Base-by-base conservation (phyloP, 1,140 invertebrate genomes). In the Matsumurasca onukii region DNA sequence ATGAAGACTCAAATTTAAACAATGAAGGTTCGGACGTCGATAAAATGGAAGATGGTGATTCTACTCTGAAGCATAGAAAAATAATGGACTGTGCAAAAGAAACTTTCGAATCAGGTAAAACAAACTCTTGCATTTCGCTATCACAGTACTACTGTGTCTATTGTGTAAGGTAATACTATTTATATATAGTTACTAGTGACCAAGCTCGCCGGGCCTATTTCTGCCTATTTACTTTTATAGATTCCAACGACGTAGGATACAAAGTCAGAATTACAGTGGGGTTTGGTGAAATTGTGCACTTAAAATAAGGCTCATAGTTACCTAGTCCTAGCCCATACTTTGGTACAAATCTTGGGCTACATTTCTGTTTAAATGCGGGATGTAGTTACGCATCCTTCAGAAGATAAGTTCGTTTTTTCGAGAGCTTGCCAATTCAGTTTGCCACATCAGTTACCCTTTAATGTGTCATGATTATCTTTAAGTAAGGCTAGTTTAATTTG, bases 31-130 rank as follows among this genome's bases (percentile, higher is more conserved):
- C 55, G 30, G 55, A 59, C 25, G 55, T 59, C 55, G 55, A 59
- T 59, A 59, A 59, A 59, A 22, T 27, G 25, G 55, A 59, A n/a
- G 48, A 70, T 31, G 66, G 45, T 71, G 67, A 68, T 48, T 31
- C 45, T 20, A 68, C 59, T 68, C 45, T 69, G 45, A 39, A 80
- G 73, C 79, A 82, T 69, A 80, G 84, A 74, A 86, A 85, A 79
- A 80, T 87, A 76, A 83, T 87, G 73, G 80, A 84, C 73, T 83
- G 82, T 74, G 86, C 86, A 67, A 85, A 85, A 79, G 82, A 86
- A 73, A 86, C 85, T 63, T 77, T 86, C 67, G 85, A 86, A 74
- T 85, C 84, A 78, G 86, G 86, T 86, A 77, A 9, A 12, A 55
- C 39, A 22, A 66, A n/a, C n/a, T n/a, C n/a, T n/a, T n/a, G n/a